A percentile compares a stretch with the other conserved stretches of the same genome.
These are phyloP conservation scores for Phragmatobia fuliginosa DNA, from an alignment of 2,888 invertebrate genomes.

Conservation along the genomic window DNA sequence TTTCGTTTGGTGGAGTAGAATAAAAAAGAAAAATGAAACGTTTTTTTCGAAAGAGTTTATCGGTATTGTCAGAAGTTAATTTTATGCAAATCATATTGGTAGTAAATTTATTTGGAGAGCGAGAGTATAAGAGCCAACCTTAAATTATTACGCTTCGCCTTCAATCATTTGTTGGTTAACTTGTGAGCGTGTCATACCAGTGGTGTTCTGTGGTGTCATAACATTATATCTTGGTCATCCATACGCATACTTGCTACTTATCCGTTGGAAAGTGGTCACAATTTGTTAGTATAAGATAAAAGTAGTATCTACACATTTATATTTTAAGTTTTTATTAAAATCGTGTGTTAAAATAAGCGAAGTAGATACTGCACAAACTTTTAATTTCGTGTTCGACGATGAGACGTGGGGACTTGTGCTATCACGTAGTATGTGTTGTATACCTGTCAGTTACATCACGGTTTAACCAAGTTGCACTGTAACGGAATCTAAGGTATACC, in stretches of 20 bases:
- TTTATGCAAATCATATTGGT: background rate
- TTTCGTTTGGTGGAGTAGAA: too few relatives aligned
- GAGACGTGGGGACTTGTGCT: background rate
- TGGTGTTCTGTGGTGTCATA: constrained; percentile 50
- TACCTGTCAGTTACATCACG: background rate
- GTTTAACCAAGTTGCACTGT: background rate
- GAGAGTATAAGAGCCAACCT: constrained; percentile 61
- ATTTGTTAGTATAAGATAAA: background rate
- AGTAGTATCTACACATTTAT: background rate
- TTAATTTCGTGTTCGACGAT: background rate
- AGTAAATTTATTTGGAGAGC: constrained; percentile 32
- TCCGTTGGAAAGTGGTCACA: constrained; percentile 14
- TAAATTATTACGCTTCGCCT: constrained; percentile 66
- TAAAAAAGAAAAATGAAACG: too few relatives aligned
- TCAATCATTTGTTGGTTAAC: constrained; percentile 70
- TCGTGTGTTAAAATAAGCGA: background rate
- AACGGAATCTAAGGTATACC: background rate
- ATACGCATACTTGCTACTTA: constrained; percentile 41
- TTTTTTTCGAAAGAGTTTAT: background rate
- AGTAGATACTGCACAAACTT: background rate
- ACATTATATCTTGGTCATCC: constrained; percentile 46
- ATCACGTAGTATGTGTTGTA: background rate
- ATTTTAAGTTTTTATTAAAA: background rate
- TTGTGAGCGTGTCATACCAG: constrained; percentile 81
- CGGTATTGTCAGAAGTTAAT: background rate